Conservation (phyloP, 2,113 vertebrate genomes). For the Jacana jacana region DNA sequence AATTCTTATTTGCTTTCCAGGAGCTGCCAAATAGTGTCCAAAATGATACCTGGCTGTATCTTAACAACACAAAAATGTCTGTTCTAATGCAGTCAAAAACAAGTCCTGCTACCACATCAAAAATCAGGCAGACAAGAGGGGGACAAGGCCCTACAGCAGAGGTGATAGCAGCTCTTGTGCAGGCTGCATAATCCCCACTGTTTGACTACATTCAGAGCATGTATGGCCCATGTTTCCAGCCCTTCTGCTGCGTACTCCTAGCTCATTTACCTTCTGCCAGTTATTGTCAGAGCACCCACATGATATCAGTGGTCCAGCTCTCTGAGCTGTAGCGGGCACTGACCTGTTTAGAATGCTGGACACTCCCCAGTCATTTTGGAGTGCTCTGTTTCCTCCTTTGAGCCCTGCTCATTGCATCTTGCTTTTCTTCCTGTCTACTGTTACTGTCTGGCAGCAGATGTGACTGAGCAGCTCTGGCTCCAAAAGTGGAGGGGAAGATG, state of each 20-base stretch:
- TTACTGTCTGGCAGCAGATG: not conserved
- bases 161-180: not conserved
- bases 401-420: not conserved
- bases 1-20: not conserved
- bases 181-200: not conserved
- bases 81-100: not conserved
- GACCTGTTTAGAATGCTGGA: not conserved
- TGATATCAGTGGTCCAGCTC: not conserved
- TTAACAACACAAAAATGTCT: not conserved
- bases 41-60: not conserved
- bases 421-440: not conserved
- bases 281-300: not conserved
- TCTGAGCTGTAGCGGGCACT: not conserved
- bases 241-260: not conserved
- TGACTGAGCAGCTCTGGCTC: not conserved
- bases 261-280: not conserved
- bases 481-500: not conserved
- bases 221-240: not conserved
- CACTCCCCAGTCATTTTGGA: not conserved
- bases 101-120: not conserved
- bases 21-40: not conserved
- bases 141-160: not conserved
- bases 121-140: not conserved
- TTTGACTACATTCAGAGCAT: not conserved
- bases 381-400: not conserved